These are phyloP conservation scores for Melozone crissalis DNA, from an alignment of 2,113 vertebrate species.

Conservation along the genomic window DNA sequence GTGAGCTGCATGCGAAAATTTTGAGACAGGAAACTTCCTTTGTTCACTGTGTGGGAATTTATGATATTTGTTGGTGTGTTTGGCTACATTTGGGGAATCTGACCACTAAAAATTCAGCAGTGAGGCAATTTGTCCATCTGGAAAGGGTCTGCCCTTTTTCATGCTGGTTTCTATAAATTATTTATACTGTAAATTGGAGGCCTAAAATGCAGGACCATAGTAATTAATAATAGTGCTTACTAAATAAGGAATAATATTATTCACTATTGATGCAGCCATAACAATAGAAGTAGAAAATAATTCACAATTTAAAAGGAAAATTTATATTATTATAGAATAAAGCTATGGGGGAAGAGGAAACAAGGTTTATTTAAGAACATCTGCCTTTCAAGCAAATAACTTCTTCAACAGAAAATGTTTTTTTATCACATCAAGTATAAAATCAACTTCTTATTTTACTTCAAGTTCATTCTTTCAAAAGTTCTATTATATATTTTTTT, in stretches of 20 bases:
- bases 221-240: background rate
- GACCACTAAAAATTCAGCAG: background rate
- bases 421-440: background rate
- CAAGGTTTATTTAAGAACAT: background rate
- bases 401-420: background rate
- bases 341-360: background rate
- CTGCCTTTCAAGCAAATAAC: background rate
- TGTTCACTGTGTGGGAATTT: background rate
- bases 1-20: background rate
- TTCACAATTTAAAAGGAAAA: background rate
- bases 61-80: background rate
- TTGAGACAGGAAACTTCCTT: background rate
- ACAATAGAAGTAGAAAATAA: background rate
- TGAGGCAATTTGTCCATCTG: background rate
- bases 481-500: background rate
- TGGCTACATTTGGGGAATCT: background rate
- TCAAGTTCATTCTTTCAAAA: background rate
- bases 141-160: background rate
- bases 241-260: background rate
- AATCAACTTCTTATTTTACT: background rate
- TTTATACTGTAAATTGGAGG: accelerated
- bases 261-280: background rate
- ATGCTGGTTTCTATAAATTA: background rate
- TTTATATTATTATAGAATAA: background rate
- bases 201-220: background rate